Percentiles rank a stretch among this genome's conserved stretches.
Conservation (phyloP, 2,888 invertebrate genomes). For the Noctua comes region DNA sequence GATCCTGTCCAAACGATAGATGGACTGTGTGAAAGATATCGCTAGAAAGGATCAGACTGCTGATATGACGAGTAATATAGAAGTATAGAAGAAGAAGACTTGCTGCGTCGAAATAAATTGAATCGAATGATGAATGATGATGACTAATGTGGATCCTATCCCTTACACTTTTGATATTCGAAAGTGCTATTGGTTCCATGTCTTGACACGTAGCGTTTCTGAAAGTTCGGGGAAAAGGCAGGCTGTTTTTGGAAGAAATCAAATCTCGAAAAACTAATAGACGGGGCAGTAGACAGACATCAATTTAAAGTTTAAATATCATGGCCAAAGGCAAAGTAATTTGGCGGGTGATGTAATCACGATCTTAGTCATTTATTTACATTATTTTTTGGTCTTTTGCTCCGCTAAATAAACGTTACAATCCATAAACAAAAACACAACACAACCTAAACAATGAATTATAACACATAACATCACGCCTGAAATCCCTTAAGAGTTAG, state of each 20-base stretch:
- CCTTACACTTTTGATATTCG: neutral
- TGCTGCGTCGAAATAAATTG: neutral
- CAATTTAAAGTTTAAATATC: neutral
- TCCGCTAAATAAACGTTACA: neutral
- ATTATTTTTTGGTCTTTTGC: neutral
- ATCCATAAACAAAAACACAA: neutral
- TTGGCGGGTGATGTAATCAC: constrained; percentile 28
- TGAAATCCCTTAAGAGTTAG: neutral
- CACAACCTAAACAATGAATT: neutral
- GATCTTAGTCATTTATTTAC: neutral
- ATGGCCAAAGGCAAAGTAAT: constrained; percentile 1
- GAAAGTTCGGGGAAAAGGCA: neutral
- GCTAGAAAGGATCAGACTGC: too few relatives aligned
- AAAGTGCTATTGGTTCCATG: neutral
- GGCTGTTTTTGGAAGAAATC: neutral
- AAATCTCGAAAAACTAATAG: neutral
- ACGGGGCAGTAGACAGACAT: neutral
- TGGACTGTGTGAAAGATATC: too few relatives aligned
- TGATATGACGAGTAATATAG: too few relatives aligned
- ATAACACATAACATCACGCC: neutral
- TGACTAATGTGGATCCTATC: neutral
- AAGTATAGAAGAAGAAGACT: too few relatives aligned
- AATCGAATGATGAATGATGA: too few relatives aligned
- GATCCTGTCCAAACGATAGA: too few relatives aligned
- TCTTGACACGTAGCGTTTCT: neutral